phyloP scores from a whole-genome alignment of 2,797 vertebrate species.

The Lepidocolaptes lacrymiger region DNA sequence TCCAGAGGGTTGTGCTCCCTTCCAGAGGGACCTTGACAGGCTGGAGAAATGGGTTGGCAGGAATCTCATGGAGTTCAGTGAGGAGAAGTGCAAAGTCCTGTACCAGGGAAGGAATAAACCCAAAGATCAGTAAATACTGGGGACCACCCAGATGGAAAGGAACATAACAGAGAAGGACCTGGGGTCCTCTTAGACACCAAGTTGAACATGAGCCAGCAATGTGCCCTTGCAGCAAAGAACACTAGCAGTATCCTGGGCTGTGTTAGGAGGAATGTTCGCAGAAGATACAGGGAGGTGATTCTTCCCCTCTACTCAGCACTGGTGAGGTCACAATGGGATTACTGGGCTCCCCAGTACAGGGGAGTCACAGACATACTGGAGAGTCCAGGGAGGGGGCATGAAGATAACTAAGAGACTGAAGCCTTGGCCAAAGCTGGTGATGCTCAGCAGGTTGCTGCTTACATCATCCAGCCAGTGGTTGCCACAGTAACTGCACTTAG shows the following conservation, averaged over 20 bases:
- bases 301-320: neutral
- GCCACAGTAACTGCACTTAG: slow-evolving; percentile 28
- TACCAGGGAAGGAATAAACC: neutral
- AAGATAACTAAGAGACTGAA: neutral
- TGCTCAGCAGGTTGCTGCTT: neutral
- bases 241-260: neutral
- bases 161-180: neutral
- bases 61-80: neutral
- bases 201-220: neutral
- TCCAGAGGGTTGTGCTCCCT: neutral
- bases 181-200: neutral
- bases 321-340: neutral
- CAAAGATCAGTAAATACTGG: neutral
- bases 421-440: neutral
- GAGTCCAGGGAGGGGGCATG: neutral
- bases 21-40: neutral
- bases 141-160: neutral
- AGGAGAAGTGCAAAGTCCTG: neutral
- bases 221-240: neutral
- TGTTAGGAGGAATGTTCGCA: neutral
- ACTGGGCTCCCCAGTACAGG: neutral
- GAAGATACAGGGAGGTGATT: neutral
- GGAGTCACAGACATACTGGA: neutral
- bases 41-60: neutral
- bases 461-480: neutral